Evolutionary conservation across 2,888 invertebrate genomes (phyloP).

Genomic region (Galerucella nymphaeae): DNA sequence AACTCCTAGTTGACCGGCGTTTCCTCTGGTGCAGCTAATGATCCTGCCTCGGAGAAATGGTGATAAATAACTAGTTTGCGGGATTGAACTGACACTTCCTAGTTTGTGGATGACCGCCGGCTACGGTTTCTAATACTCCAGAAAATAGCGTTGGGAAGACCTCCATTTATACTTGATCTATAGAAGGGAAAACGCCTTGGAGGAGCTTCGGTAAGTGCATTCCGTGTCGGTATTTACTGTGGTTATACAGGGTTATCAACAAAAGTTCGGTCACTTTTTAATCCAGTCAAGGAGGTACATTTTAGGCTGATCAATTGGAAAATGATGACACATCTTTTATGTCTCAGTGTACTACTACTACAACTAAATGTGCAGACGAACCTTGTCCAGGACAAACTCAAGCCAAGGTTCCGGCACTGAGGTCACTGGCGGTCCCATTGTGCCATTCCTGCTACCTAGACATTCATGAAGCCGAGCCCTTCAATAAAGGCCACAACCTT

Average conservation of each 20-base stretch:
- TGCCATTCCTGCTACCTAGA: no score
- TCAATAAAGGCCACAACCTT: no score
- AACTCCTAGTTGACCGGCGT: slow-evolving; percentile 55
- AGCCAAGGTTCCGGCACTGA: no score
- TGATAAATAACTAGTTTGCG: slow-evolving; percentile 60
- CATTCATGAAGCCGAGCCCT: no score
- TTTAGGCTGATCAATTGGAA: no score
- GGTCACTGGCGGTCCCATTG: no score
- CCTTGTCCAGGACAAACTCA: no score
- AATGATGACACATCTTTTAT: no score
- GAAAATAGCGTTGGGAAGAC: slow-evolving; percentile 43
- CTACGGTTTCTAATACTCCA: slow-evolving; percentile 47
- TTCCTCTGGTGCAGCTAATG: slow-evolving; percentile 57
- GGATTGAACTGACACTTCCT: slow-evolving; percentile 54
- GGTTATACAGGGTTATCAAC: background rate
- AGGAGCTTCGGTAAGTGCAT: slow-evolving; percentile 35
- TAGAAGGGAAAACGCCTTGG: slow-evolving; percentile 39
- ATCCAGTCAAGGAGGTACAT: no score
- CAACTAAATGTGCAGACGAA: no score
- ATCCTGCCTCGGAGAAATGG: slow-evolving; percentile 56
- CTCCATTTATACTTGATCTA: slow-evolving; percentile 45
- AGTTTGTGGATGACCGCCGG: slow-evolving; percentile 56
- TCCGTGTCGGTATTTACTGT: slow-evolving; percentile 16
- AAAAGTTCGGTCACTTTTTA: background rate
- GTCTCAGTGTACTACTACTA: no score